Conservation (phyloP, 2,888 invertebrate genomes). For the Papilio protenor region DNA sequence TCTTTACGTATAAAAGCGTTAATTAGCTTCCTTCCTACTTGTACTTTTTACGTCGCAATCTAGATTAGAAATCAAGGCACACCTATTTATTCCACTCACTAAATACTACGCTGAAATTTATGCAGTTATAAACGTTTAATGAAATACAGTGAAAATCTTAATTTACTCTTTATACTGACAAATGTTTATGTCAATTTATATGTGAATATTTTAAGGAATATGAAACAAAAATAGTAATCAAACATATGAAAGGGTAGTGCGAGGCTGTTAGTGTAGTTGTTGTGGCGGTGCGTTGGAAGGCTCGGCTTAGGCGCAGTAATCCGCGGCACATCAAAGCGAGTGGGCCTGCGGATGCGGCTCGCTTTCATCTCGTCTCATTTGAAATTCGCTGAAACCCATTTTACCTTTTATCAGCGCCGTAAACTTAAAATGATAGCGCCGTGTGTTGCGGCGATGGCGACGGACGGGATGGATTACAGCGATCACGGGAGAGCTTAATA, state of each 20-base stretch:
- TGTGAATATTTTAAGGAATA: not conserved
- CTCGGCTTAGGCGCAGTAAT: conserved; percentile 26
- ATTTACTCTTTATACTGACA: no score
- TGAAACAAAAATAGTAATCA: not conserved
- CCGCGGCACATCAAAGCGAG: conserved; percentile 41
- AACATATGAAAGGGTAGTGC: not conserved
- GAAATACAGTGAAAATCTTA: not conserved
- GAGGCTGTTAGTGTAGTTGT: not conserved
- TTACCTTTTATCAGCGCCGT: conserved; percentile 38
- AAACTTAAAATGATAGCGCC: conserved; percentile 31
- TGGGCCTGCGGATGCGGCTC: conserved; percentile 13
- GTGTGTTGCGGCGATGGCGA: not conserved
- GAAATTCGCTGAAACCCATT: conserved; percentile 38
- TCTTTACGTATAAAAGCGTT: conserved; percentile 17
- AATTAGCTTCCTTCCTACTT: conserved; percentile 16
- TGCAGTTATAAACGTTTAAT: not conserved
- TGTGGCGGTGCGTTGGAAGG: not conserved
- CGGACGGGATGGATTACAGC: not conserved
- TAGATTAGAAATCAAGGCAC: not conserved
- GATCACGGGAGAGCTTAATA: not conserved
- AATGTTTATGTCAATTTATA: not conserved
- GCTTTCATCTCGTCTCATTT: conserved; percentile 40
- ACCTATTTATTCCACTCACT: not conserved
- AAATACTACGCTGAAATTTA: not conserved
- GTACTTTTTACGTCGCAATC: conserved; percentile 4